Evolutionary conservation across 2,113 vertebrate genomes (phyloP).

Genomic region (Otis tarda): DNA sequence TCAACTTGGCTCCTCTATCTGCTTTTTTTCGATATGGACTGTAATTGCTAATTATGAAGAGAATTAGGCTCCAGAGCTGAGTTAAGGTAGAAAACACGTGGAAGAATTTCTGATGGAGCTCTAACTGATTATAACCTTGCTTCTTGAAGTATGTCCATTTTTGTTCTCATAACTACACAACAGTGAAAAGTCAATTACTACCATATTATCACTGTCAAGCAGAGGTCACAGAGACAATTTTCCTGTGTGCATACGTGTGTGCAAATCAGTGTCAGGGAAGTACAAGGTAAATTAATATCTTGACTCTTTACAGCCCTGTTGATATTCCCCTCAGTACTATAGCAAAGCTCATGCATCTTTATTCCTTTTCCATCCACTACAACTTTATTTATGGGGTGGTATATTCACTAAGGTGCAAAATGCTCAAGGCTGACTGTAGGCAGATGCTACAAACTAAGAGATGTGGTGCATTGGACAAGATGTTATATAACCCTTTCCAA

Average conservation of each 20-base stretch:
- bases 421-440: not conserved
- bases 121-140: not conserved
- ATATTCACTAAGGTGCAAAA: not conserved
- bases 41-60: conserved; percentile 18
- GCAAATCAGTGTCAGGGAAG: not conserved
- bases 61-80: conserved; percentile 24
- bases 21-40: not conserved
- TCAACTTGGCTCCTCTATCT: not conserved
- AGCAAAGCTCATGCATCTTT: not conserved
- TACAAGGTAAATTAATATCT: not conserved
- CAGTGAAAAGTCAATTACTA: not conserved
- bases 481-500: not conserved
- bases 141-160: not conserved
- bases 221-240: not conserved
- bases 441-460: not conserved
- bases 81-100: conserved; percentile 38
- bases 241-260: not conserved
- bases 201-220: not conserved
- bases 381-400: not conserved
- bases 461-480: not conserved
- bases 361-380: not conserved
- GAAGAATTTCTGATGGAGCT: conserved; percentile 15
- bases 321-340: not conserved
- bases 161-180: not conserved
- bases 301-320: not conserved